Conservation (phyloP, 2,113 vertebrate species). For the Zapus hudsonius region DNA sequence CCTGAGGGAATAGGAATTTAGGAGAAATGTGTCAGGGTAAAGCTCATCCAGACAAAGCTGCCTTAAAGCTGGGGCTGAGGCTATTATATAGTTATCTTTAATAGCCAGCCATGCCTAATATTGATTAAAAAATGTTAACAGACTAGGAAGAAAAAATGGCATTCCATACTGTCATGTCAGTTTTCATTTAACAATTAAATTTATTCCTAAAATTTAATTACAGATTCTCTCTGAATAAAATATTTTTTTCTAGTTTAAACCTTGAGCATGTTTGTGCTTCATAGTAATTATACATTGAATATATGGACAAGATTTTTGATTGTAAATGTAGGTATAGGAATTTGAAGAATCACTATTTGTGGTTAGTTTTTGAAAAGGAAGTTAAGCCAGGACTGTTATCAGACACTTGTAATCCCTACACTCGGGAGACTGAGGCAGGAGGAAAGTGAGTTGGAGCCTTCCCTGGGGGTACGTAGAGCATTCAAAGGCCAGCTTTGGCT, state of each 20-base stretch:
- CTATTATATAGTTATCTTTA: neutral
- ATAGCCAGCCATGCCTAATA: neutral
- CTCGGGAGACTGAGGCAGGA: neutral
- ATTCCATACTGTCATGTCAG: slow-evolving; percentile 6
- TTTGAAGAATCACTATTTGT: neutral
- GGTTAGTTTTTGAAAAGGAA: neutral
- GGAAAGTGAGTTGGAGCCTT: neutral
- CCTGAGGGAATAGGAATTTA: too few relatives aligned
- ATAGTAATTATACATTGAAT: neutral
- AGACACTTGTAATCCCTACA: too few relatives aligned
- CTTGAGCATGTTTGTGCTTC: neutral
- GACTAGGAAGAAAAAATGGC: neutral
- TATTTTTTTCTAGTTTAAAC: neutral
- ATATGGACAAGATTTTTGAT: neutral
- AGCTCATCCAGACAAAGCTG: neutral
- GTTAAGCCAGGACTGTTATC: too few relatives aligned
- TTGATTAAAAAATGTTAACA: neutral
- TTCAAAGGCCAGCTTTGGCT: neutral
- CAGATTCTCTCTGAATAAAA: neutral
- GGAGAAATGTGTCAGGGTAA: neutral
- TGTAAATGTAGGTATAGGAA: neutral
- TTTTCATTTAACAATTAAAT: neutral
- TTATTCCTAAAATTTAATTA: neutral
- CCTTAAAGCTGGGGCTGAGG: neutral
- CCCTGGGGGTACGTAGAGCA: neutral